Conservation (phyloP, 2,888 invertebrate species). For the Automeris io region DNA sequence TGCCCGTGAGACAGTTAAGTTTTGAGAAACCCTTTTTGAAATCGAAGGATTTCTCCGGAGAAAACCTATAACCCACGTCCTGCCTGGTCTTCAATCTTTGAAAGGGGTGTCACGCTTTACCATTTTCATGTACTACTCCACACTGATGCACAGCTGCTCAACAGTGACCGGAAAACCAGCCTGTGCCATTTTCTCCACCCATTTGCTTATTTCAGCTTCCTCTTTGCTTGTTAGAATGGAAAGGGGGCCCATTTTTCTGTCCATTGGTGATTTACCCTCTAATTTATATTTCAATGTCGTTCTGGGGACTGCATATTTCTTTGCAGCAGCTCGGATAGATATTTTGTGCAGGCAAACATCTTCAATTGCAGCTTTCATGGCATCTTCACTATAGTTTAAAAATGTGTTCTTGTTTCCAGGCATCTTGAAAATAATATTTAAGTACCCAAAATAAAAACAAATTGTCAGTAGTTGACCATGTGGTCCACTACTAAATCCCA, state of each 20-base stretch:
- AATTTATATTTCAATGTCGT: conserved; percentile 22
- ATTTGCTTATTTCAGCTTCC: conserved; percentile 16
- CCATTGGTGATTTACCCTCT: conserved; percentile 21
- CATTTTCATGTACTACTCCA: conserved; percentile 14
- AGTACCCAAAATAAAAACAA: conserved; percentile 17
- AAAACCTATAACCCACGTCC: conserved; percentile 17
- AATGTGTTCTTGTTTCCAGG: conserved; percentile 10
- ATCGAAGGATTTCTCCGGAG: conserved; percentile 17
- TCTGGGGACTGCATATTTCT: conserved; percentile 22
- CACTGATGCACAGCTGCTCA: conserved; percentile 16
- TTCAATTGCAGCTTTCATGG: conserved; percentile 19
- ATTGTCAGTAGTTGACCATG: conserved; percentile 15
- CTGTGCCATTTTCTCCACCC: conserved; percentile 15
- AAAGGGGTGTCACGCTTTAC: conserved; percentile 15
- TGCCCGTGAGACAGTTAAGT: conserved; percentile 19
- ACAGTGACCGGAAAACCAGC: conserved; percentile 15
- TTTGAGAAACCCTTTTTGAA: conserved; percentile 20
- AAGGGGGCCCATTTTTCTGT: conserved; percentile 20
- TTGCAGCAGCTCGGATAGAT: conserved; percentile 20
- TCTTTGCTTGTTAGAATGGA: conserved; percentile 18
- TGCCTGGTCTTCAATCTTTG: conserved; percentile 15
- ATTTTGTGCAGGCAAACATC: conserved; percentile 21
- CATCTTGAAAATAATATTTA: too few species aligned
- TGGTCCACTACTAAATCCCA: conserved; percentile 17
- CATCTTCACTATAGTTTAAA: conserved; percentile 18